Base-by-base conservation (phyloP, 2,888 invertebrate genomes). In the Asteroscopus sphinx region DNA sequence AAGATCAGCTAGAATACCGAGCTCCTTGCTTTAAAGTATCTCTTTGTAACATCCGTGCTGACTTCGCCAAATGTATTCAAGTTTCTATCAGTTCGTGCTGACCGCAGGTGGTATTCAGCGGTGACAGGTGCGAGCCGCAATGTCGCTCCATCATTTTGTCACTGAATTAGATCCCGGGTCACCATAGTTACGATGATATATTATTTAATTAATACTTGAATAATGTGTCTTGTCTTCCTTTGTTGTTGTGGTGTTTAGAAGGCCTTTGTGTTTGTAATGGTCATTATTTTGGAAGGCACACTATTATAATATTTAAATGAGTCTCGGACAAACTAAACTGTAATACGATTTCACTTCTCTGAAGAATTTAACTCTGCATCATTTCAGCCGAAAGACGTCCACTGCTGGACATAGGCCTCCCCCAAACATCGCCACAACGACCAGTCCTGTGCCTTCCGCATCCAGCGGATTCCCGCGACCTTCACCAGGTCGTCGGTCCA, bases 81-180 rank as follows among this genome's bases (percentile, higher is more conserved):
- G 15, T 33, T 11, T 44, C 47, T 48, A 45, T 44, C 51, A 45
- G 37, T 32, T 49, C n/a, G 15, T 36, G 13, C 32, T 15, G 66
- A 46, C 61, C 70, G 49, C 68, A 70, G 66, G 70, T 68, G 68
- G 45, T 9, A 46, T 61, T 41, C 48, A 54, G 37, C 26, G 52
- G 51, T 46, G 60, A 69, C 70, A 68, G 70, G 49, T 68, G 68
- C 35, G 55, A 48, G 26, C 3, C 21, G 60, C 30, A 45, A 55
- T 54, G 55, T 52, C 55, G 52, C 56, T 68, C 51, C 66, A 68
- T 68, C 70, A 70, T 68, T 68, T 70, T 61, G 61, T 51, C 39
- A 61, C 42, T 56, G 54, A 61, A 61, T 66, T 68, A 56, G 37
- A 52, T 55, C 47, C 26, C 13, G 32, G 53, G 58, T 57, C 53